These are phyloP conservation scores for Gnathonemus longibarbis DNA, from an alignment of 2,113 vertebrate genomes.

Conservation along the genomic window DNA sequence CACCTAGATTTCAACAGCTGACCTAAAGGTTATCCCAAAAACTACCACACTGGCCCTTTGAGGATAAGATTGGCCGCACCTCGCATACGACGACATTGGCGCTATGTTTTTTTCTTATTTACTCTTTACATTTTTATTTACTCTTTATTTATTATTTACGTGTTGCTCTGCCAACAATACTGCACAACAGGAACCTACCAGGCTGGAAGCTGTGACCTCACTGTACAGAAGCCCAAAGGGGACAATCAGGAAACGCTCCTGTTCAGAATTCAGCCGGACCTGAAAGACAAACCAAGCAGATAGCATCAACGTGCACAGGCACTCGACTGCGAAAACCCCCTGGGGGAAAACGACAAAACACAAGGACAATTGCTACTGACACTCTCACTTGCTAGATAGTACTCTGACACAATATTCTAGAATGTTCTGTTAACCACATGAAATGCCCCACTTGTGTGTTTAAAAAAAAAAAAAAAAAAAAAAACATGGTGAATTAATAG, in stretches of 20 bases:
- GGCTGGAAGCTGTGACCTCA: constrained; percentile 90
- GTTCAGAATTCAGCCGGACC: constrained; percentile 84
- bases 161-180: neutral
- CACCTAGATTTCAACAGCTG: neutral
- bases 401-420: neutral
- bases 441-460: neutral
- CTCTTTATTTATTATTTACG: neutral
- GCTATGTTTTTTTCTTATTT: neutral
- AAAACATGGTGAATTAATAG: neutral
- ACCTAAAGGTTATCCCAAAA: neutral
- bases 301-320: neutral
- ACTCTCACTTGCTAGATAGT: neutral
- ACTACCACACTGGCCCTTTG: neutral
- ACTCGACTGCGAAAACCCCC: neutral
- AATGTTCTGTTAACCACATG: neutral
- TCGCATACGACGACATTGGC: neutral
- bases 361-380: neutral
- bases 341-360: neutral
- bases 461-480: neutral
- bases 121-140: neutral
- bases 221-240: constrained; percentile 95
- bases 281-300: constrained; percentile 39
- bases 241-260: constrained; percentile 89
- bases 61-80: neutral
- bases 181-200: constrained; percentile 63